Evolutionary conservation across 2,113 vertebrate genomes (phyloP).

Genomic region (Limanda limanda): DNA sequence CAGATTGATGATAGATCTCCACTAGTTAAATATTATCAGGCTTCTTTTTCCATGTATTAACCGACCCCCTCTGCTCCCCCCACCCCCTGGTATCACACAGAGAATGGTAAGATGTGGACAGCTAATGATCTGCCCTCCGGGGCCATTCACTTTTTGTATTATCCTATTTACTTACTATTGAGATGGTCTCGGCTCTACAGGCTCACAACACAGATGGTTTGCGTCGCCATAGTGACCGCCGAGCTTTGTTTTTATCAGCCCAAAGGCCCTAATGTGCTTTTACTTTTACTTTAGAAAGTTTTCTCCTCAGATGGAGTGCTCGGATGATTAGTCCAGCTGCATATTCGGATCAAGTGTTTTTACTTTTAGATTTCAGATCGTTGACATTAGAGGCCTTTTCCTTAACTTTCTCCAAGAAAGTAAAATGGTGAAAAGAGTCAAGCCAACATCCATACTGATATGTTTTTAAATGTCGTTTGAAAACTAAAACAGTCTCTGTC

Average conservation of each 20-base stretch:
- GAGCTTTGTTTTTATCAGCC: conserved; percentile 46
- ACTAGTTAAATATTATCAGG: conserved; percentile 84
- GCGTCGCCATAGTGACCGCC: conserved; percentile 60
- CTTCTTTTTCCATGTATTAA: conserved; percentile 68
- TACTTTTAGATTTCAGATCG: not conserved
- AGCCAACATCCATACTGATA: not conserved
- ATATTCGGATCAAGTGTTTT: not conserved
- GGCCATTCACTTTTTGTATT: conserved; percentile 73
- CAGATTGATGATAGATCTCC: conserved; percentile 77
- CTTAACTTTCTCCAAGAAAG: not conserved
- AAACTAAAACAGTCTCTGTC: not conserved
- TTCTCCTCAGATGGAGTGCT: conserved; percentile 2
- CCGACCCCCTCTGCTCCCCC: conserved; percentile 45
- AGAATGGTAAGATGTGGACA: conserved; percentile 69
- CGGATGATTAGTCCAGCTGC: not conserved
- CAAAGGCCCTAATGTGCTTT: conserved; percentile 37
- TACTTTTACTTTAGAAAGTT: conserved; percentile 9
- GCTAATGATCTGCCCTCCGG: conserved; percentile 78
- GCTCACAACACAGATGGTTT: conserved; percentile 72
- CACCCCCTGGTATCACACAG: conserved; percentile 56
- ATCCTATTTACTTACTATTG: conserved; percentile 72
- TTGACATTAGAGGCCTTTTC: not conserved
- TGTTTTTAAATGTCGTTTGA: not conserved
- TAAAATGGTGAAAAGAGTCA: not conserved
- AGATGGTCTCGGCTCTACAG: conserved; percentile 58